phyloP scores from a whole-genome alignment of 2,113 vertebrate species.

The Hypanus sabinus region DNA sequence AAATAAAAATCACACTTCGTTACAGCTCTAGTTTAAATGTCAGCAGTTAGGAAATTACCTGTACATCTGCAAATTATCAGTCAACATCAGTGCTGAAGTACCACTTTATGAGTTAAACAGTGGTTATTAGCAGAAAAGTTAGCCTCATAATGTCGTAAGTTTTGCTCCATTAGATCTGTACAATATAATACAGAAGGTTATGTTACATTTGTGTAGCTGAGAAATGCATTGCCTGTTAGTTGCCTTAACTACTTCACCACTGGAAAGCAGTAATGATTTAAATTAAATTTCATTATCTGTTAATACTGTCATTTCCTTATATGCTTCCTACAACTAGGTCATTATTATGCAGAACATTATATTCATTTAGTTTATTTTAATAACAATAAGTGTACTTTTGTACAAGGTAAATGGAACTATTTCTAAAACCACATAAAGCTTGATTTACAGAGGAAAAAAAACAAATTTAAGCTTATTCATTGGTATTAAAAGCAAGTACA shows the following conservation, averaged over 20 bases:
- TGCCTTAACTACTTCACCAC: neutral
- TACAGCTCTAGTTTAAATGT: constrained; percentile 32
- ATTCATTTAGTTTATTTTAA: neutral
- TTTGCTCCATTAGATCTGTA: constrained; percentile 21
- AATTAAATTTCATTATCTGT: neutral
- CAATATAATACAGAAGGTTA: constrained; percentile 19
- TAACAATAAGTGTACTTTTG: neutral
- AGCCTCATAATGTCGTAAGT: constrained; percentile 33
- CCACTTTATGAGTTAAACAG: constrained; percentile 25
- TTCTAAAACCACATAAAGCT: neutral
- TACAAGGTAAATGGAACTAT: neutral
- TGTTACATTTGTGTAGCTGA: neutral
- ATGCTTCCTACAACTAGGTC: neutral
- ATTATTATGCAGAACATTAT: neutral
- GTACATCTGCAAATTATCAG: constrained; percentile 33
- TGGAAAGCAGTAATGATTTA: neutral
- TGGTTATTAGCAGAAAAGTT: constrained; percentile 27
- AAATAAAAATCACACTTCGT: constrained; percentile 34
- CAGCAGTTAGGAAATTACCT: constrained; percentile 35
- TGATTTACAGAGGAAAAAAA: neutral
- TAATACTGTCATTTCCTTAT: neutral
- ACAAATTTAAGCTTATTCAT: neutral
- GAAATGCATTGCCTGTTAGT: constrained; percentile 22
- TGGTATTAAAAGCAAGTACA: neutral
- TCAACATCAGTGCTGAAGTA: constrained; percentile 23